A percentile compares a stretch with the other conserved stretches of the same genome.
phyloP scores from a whole-genome alignment of 2,888 invertebrate genomes.

The Liposcelis brunnea region DNA sequence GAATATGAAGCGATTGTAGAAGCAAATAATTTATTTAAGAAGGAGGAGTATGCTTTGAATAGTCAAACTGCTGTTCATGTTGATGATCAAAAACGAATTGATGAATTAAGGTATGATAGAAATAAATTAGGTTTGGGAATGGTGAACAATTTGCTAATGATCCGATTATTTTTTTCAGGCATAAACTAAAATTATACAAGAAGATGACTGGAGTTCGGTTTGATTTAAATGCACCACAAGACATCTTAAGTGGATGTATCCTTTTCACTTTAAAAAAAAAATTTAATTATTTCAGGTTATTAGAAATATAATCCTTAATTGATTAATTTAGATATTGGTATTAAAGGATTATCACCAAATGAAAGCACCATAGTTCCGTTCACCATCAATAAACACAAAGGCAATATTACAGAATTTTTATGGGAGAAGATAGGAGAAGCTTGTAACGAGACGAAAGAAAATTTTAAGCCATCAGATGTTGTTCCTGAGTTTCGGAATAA shows the following conservation, averaged over 20 bases:
- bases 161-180: slow-evolving; percentile 4
- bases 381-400: background rate
- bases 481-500: background rate
- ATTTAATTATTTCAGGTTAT: background rate
- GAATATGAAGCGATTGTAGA: background rate
- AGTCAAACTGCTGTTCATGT: too few relatives aligned
- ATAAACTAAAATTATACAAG: slow-evolving; percentile 6
- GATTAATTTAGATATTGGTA: background rate
- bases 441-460: background rate
- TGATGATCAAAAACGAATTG: too few relatives aligned
- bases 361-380: background rate
- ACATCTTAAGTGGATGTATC: slow-evolving; percentile 15
- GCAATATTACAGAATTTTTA: background rate
- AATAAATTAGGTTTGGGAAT: background rate
- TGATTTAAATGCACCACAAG: slow-evolving; percentile 13
- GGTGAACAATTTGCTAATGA: too few relatives aligned
- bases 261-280: slow-evolving; percentile 9
- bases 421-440: slow-evolving; percentile 7
- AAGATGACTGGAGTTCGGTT: slow-evolving; percentile 12
- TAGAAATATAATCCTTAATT: slow-evolving; percentile 5
- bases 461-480: background rate
- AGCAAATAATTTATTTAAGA: background rate
- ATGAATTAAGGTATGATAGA: too few relatives aligned
- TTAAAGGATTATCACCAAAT: background rate
- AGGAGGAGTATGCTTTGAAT: background rate